These are phyloP conservation scores for Theocolax elegans DNA, from an alignment of 1,140 invertebrate species.

Conservation along the genomic window DNA sequence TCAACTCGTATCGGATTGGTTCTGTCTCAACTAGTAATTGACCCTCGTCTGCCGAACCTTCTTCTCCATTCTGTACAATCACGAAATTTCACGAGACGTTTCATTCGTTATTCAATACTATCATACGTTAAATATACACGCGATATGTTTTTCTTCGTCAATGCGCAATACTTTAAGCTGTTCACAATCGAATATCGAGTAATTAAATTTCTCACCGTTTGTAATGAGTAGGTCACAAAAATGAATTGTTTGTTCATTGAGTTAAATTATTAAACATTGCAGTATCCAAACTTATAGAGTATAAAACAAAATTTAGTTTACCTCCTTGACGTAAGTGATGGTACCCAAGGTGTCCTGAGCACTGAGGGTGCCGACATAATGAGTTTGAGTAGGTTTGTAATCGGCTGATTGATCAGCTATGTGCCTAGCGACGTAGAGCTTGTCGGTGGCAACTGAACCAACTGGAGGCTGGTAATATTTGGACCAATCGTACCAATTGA, in stretches of 20 bases:
- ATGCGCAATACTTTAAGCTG: no score
- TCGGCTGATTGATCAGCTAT: constrained; percentile 35
- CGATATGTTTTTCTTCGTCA: not conserved
- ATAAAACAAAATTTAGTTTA: no score
- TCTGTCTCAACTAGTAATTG: constrained; percentile 83
- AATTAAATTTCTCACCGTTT: no score
- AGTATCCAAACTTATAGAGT: no score
- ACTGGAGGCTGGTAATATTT: constrained; percentile 71
- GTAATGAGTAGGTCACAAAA: no score
- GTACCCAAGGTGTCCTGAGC: constrained; percentile 73
- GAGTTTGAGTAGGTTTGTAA: constrained; percentile 59
- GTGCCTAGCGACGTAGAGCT: constrained; percentile 68
- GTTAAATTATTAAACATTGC: no score
- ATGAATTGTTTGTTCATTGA: no score
- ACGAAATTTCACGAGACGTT: no score
- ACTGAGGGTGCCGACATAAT: constrained; percentile 77
- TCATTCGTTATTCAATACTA: not conserved
- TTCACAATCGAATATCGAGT: no score
- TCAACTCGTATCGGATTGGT: constrained; percentile 79
- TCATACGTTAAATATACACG: not conserved
- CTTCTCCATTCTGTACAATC: constrained; percentile 69
- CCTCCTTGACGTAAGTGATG: constrained; percentile 74
- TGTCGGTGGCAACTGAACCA: constrained; percentile 73
- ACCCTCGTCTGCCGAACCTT: constrained; percentile 71
- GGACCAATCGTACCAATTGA: constrained; percentile 78